Conservation (phyloP, 2,888 invertebrate genomes). For the Polydrusus tereticollis region DNA sequence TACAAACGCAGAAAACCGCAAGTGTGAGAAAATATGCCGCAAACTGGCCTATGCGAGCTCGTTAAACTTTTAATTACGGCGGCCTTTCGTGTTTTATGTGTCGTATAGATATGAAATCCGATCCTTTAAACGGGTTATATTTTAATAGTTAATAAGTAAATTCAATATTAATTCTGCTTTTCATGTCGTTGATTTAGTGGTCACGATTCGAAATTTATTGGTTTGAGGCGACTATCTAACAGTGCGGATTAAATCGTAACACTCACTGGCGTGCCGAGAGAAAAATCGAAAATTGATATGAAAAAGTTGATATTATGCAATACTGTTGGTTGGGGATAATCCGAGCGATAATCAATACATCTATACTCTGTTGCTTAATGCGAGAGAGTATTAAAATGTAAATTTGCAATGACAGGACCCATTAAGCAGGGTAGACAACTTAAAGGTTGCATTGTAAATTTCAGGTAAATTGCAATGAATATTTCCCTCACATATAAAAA, state of each 20-base stretch:
- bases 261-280: slow-evolving; percentile 21
- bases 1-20: background rate
- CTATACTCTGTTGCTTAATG: no score
- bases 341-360: no score
- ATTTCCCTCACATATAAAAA: no score
- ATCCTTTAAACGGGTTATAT: slow-evolving; percentile 12
- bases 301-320: background rate
- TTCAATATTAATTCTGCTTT: slow-evolving; percentile 33
- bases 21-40: background rate
- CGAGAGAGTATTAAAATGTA: no score
- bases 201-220: slow-evolving; percentile 42
- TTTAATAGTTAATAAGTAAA: slow-evolving; percentile 16
- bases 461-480: no score
- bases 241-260: slow-evolving; percentile 13
- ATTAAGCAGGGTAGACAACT: no score
- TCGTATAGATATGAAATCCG: slow-evolving; percentile 5
- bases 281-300: background rate
- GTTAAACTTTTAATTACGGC: background rate
- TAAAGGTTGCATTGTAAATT: no score
- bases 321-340: no score
- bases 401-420: no score
- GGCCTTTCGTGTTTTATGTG: slow-evolving; percentile 1
- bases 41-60: slow-evolving; percentile 3
- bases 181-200: slow-evolving; percentile 40
- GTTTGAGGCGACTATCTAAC: slow-evolving; percentile 25